Conservation (phyloP, 2,113 vertebrate genomes). For the Narcine bancroftii region DNA sequence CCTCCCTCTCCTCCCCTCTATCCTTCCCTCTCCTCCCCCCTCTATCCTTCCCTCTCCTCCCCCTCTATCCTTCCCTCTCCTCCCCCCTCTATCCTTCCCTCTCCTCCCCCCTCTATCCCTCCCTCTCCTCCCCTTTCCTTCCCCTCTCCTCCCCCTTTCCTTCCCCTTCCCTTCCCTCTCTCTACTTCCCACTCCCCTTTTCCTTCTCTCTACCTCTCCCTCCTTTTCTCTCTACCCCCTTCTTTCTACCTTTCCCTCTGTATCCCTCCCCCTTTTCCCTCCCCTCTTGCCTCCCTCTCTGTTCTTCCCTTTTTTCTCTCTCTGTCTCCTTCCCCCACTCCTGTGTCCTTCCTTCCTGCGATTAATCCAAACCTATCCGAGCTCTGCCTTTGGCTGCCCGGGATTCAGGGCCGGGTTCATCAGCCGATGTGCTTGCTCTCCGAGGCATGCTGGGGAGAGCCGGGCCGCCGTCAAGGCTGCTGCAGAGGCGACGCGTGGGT, state of each 20-base stretch:
- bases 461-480: neutral
- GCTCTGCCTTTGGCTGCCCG: slow-evolving; percentile 48
- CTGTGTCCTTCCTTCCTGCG: neutral
- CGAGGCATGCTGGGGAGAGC: neutral
- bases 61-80: neutral
- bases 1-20: neutral
- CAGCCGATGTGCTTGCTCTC: slow-evolving; percentile 38
- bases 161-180: no score
- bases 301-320: neutral
- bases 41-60: no score
- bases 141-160: no score
- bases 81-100: neutral
- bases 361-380: neutral
- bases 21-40: neutral
- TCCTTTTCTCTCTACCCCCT: no score
- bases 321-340: neutral
- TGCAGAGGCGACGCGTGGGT: neutral
- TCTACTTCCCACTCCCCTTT: no score
- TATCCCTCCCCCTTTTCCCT: neutral
- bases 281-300: neutral
- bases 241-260: no score
- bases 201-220: no score
- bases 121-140: neutral
- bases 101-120: no score
- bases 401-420: slow-evolving; percentile 49